Percentiles rank a stretch among this genome's conserved stretches.
Evolutionary conservation across 92 coral and sea anemone species (phyloP).

Genomic region (Palythoa heliodiscus): DNA sequence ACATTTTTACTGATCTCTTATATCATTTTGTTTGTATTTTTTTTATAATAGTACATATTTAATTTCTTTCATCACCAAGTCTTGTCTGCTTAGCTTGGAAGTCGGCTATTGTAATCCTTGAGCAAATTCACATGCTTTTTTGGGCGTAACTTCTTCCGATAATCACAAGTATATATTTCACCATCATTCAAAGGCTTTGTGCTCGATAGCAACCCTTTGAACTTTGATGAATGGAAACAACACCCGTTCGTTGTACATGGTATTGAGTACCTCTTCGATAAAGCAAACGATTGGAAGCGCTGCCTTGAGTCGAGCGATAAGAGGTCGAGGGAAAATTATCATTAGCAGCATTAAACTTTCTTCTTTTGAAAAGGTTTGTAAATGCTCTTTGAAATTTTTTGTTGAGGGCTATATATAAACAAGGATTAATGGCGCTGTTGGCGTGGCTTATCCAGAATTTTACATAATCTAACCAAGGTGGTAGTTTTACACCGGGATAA

Average conservation of each 20-base stretch:
- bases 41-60: too few relatives aligned
- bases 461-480: neutral
- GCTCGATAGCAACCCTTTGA: neutral
- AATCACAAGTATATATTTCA: too few relatives aligned
- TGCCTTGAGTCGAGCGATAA: neutral
- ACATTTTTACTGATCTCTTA: too few relatives aligned
- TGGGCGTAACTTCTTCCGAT: too few relatives aligned
- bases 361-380: slow-evolving; percentile 3
- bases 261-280: neutral
- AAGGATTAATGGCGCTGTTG: slow-evolving; percentile 25
- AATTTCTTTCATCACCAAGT: too few relatives aligned
- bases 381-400: slow-evolving; percentile 18
- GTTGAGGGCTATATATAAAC: slow-evolving; percentile 26
- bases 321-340: slow-evolving; percentile 1
- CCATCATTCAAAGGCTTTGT: neutral
- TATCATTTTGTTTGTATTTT: too few relatives aligned
- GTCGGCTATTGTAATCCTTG: too few relatives aligned
- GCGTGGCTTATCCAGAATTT: slow-evolving; percentile 26
- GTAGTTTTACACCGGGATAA: neutral
- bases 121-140: too few relatives aligned
- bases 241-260: neutral
- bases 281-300: neutral
- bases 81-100: too few relatives aligned
- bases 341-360: neutral
- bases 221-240: neutral